These are phyloP conservation scores for Gisinianus flammeolus DNA, from an alignment of 2,888 invertebrate genomes.

Conservation along the genomic window DNA sequence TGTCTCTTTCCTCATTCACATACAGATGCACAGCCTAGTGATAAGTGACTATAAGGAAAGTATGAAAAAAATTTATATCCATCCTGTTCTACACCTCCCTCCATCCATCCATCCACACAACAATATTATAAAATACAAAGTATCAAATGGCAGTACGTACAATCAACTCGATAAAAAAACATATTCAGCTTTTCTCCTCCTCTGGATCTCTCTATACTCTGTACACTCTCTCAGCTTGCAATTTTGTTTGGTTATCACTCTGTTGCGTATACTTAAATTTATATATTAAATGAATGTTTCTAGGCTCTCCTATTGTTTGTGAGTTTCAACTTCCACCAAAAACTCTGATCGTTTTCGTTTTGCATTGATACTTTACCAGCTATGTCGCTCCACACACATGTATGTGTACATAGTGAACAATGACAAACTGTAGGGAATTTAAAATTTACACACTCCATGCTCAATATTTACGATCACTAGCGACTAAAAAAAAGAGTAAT, in stretches of 20 bases:
- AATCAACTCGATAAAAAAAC: not conserved
- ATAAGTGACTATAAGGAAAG: too few species aligned
- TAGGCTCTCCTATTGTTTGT: not conserved
- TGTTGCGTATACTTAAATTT: not conserved
- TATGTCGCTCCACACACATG: not conserved
- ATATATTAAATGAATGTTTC: not conserved
- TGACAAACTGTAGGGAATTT: not conserved
- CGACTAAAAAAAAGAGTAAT: too few species aligned
- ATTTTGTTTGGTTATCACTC: conserved; percentile 32
- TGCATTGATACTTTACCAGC: conserved; percentile 8
- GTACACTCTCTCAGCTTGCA: conserved; percentile 20
- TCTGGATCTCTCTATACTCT: not conserved
- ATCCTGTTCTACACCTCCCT: not conserved
- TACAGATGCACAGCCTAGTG: too few species aligned
- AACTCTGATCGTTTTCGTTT: not conserved
- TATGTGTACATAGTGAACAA: conserved; percentile 6
- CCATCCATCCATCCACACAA: not conserved
- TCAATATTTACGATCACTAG: conserved; percentile 9
- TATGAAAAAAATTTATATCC: not conserved
- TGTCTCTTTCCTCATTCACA: too few species aligned
- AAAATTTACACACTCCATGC: conserved; percentile 3
- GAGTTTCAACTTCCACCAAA: too few species aligned
- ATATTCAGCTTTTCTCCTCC: not conserved
- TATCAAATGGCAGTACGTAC: not conserved
- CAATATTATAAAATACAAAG: not conserved